Evolutionary conservation across 2,113 vertebrate species (phyloP).

Genomic region (Percopsis transmontana): DNA sequence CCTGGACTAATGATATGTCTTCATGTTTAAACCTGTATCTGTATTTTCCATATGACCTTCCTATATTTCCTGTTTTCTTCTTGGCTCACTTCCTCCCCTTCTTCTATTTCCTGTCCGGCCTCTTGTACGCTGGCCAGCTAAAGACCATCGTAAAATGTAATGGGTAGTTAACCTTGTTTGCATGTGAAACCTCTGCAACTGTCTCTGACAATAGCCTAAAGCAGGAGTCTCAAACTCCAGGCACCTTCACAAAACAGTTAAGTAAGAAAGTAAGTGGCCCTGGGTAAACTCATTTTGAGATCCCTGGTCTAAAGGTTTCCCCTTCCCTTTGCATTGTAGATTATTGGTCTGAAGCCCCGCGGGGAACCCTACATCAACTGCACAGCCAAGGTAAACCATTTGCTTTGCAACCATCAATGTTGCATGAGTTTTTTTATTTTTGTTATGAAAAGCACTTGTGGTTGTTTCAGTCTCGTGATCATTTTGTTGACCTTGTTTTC

Average conservation of each 20-base stretch:
- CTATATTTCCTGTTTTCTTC: not conserved
- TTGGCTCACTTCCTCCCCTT: not conserved
- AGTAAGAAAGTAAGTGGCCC: too few relatives aligned
- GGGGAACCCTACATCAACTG: slow-evolving; percentile 86
- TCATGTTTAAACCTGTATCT: too few relatives aligned
- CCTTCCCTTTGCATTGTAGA: slow-evolving; percentile 73
- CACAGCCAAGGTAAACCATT: slow-evolving; percentile 82
- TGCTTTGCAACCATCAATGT: slow-evolving; percentile 8
- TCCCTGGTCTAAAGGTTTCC: not conserved
- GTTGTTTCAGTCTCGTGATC: slow-evolving; percentile 39
- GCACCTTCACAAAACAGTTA: too few relatives aligned
- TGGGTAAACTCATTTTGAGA: too few relatives aligned
- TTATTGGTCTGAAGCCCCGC: slow-evolving; percentile 90
- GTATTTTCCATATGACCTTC: not conserved
- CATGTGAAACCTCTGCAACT: too few relatives aligned
- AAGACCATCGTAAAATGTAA: too few relatives aligned
- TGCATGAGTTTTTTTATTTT: slow-evolving; percentile 32
- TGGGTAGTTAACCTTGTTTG: too few relatives aligned
- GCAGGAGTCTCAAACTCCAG: too few relatives aligned
- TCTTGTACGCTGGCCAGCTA: not conserved
- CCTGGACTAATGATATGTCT: too few relatives aligned
- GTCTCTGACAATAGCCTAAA: not conserved
- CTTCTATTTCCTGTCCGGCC: not conserved
- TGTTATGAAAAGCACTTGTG: slow-evolving; percentile 5
- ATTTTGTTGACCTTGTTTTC: slow-evolving; percentile 57